Percentiles rank a stretch among this genome's conserved stretches.
These are phyloP conservation scores for Argynnis bischoffii DNA, from an alignment of 2,888 invertebrate genomes.

Conservation along the genomic window DNA sequence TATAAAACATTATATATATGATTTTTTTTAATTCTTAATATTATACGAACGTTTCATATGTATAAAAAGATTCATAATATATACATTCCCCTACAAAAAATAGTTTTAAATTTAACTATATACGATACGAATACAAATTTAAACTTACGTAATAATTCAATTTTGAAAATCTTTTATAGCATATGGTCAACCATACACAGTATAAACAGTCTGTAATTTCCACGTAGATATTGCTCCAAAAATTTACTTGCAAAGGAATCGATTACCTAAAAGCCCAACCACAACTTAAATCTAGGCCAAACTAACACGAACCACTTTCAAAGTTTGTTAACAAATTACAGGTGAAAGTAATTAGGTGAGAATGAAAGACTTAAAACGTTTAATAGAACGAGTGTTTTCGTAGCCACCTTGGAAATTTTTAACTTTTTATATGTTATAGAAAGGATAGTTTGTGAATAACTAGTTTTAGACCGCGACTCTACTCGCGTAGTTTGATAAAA, in stretches of 20 bases:
- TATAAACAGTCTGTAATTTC: neutral
- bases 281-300: constrained; percentile 26
- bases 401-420: neutral
- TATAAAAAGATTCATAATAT: too few species aligned
- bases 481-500: too few species aligned
- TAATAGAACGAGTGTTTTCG: neutral
- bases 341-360: constrained; percentile 19
- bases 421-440: neutral
- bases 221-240: constrained; percentile 3
- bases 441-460: neutral
- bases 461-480: too few species aligned
- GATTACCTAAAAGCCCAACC: constrained; percentile 20
- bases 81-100: too few species aligned
- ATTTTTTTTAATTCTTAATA: too few species aligned
- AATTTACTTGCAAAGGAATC: constrained; percentile 7
- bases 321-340: constrained; percentile 32
- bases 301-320: constrained; percentile 28
- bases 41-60: too few species aligned
- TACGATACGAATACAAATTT: too few species aligned
- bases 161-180: too few species aligned
- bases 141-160: too few species aligned
- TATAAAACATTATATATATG: too few species aligned
- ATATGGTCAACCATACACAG: too few species aligned
- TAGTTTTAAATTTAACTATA: too few species aligned
- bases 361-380: constrained; percentile 15